Base-by-base conservation (phyloP, 2,797 vertebrate genomes). In the Takifugu ocellatus region DNA sequence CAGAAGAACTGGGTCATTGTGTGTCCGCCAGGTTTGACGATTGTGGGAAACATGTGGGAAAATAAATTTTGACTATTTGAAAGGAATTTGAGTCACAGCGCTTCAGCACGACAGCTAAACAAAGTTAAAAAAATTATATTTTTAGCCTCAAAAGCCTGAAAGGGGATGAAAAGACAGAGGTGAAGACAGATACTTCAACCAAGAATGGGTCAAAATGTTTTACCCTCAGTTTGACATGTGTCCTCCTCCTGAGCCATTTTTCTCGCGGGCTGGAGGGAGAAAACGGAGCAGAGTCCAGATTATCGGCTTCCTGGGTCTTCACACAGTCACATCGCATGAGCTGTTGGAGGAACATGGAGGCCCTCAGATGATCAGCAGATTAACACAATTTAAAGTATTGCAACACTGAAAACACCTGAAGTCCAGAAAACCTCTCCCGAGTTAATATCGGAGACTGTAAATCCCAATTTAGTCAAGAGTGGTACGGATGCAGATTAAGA, bases 201-300 rank as follows among this genome's bases (percentile, higher is more conserved):
- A 9, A 36, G 27, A 52, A 46, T 48, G 48, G 11, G 5, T 53
- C 47, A 17, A 26, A 62, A 63, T 52, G 49, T 21, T 81, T 66
- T 66, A 99, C 97, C 90, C 96, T 91, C 60, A 99, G 83, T 78
- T 99, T 99, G 80, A 99, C 97, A 25, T 96, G 97, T 1, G 97
- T 99, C 79, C 97, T 92, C 79, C 94, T 94, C 21, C 97, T 90
- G 39, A 98, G 93, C 97, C 97, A 99, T 76, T 99, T 99, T 70
- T 99, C 97, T 1, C 95, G 91, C 3, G 94, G 93, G 73, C 93
- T 94, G 50, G 94, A 90, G 0, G 93, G 93, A 21, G 92, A 96
- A 75, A 95, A 92, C 0, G 90, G 86, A 5, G 93, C 89, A 0
- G 89, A 89, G 78, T 96, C 94, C 77, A 90, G 63, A 58, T 80